Base-by-base conservation (phyloP, 64 coral and sea anemone genomes). In the Acropora tenuis region DNA sequence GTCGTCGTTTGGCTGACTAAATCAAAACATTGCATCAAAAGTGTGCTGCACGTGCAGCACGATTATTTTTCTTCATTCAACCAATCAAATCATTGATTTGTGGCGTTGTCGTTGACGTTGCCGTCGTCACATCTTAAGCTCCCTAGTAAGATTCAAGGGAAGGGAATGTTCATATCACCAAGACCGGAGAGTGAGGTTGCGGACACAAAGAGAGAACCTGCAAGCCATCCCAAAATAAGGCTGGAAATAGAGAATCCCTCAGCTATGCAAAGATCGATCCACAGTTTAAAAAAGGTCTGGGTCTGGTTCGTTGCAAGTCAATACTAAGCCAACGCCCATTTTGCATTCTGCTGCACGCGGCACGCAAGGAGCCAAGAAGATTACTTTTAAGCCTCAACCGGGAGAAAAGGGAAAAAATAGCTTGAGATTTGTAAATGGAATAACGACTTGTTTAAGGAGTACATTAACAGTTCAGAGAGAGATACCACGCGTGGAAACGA, bases 381-480 rank as follows among this genome's bases (percentile, higher is more conserved):
- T 94, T 17, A 47, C 48, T 41, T 91, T 94, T 68, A 91, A 87
- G 40, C 2, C 58, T 5, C 52, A 59, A 2, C 59, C 78, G 15
- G 76, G 59, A 3, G n/a, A 42, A 1, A 80, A 42, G 2, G 43
- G 20, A 48, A 48, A 71, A 5, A 89, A 96, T 50, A 89, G 79
- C 68, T 77, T 97, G 18, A 78, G 95, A 8, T 97, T 83, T 20
- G 87, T 75, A 41, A 97, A 97, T 19, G 95, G 95, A 94, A 84
- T 47, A 94, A 97, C 42, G 79, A 81, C 7, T 72, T 80, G 55
- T 97, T 97, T 84, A 97, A 55, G 41, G 90, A 94, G 75, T 97
- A 97, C 50, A 93, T 97, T 1, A 97, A 97, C 73, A 97, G 92
- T n/a, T 46, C 93, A 45, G 95, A 89, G 6, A 88, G 90, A 15